Evolutionary conservation across 2,113 vertebrate species (phyloP).

Genomic region (Syrrhaptes paradoxus): DNA sequence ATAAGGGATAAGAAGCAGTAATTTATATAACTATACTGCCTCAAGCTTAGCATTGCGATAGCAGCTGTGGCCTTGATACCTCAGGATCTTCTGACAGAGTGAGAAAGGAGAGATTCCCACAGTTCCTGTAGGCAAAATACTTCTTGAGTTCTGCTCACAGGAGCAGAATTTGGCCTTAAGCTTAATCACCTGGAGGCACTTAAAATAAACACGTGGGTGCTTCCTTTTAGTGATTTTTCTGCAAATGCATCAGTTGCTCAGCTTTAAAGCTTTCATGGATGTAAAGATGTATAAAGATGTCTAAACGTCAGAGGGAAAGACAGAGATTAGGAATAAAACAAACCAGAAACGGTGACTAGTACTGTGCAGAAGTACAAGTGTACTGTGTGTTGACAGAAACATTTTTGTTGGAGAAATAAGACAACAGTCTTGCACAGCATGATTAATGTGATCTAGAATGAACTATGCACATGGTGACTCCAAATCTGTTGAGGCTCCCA

Average conservation of each 20-base stretch:
- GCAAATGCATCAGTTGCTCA: background rate
- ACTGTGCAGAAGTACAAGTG: background rate
- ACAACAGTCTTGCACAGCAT: background rate
- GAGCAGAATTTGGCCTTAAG: conserved; percentile 28
- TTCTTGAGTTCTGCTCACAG: background rate
- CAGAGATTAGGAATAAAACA: background rate
- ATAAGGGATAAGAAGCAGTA: background rate
- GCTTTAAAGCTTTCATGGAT: background rate
- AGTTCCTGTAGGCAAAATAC: conserved; percentile 10
- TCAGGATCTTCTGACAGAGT: background rate
- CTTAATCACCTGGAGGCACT: background rate
- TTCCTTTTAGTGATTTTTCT: background rate
- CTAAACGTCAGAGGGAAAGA: background rate
- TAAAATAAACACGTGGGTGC: background rate
- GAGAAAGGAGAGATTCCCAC: background rate
- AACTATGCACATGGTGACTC: background rate
- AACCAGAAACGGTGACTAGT: background rate
- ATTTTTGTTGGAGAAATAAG: background rate
- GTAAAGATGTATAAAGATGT: background rate
- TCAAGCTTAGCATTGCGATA: conserved; percentile 1
- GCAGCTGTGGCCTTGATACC: conserved; percentile 33
- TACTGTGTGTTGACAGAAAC: background rate
- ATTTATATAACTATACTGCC: conserved; percentile 5
- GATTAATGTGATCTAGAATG: background rate
- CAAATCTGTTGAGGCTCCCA: background rate